Conservation (phyloP, 2,113 vertebrate species). For the Macroglossus sobrinus region DNA sequence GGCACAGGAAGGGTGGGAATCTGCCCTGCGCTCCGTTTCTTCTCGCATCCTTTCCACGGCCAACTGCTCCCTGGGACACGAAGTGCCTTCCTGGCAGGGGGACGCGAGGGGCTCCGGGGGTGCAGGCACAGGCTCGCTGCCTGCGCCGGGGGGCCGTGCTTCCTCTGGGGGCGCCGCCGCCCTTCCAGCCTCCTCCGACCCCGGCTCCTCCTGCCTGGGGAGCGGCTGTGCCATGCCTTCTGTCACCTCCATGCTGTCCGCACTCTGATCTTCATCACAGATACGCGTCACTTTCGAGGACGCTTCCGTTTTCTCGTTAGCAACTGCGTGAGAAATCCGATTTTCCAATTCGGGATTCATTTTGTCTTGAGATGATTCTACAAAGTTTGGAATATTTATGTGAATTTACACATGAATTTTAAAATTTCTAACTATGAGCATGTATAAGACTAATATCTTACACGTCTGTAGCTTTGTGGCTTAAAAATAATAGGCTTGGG, state of each 20-base stretch:
- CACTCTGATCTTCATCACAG: slow-evolving; percentile 62
- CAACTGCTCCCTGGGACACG: slow-evolving; percentile 62
- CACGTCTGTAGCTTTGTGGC: neutral
- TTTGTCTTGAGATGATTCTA: slow-evolving; percentile 77
- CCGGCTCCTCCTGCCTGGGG: slow-evolving; percentile 78
- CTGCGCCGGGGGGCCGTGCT: slow-evolving; percentile 36
- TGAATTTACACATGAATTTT: neutral
- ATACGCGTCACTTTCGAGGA: slow-evolving; percentile 74
- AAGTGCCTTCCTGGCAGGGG: slow-evolving; percentile 52
- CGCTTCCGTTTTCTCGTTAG: slow-evolving; percentile 72
- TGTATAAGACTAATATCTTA: neutral
- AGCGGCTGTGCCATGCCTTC: slow-evolving; percentile 74
- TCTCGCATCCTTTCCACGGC: slow-evolving; percentile 54
- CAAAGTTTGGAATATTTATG: slow-evolving; percentile 60
- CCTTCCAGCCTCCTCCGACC: slow-evolving; percentile 69
- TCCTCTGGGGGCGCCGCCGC: slow-evolving; percentile 75
- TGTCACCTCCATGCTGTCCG: slow-evolving; percentile 75
- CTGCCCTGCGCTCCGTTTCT: slow-evolving; percentile 64
- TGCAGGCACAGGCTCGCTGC: slow-evolving; percentile 48
- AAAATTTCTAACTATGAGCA: neutral
- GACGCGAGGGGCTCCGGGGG: slow-evolving; percentile 58
- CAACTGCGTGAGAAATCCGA: slow-evolving; percentile 64
- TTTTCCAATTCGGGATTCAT: slow-evolving; percentile 73
- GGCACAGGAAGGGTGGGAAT: slow-evolving; percentile 63
- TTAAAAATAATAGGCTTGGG: neutral